These are phyloP conservation scores for Zapornia atra DNA, from an alignment of 2,113 vertebrate genomes.

Conservation along the genomic window DNA sequence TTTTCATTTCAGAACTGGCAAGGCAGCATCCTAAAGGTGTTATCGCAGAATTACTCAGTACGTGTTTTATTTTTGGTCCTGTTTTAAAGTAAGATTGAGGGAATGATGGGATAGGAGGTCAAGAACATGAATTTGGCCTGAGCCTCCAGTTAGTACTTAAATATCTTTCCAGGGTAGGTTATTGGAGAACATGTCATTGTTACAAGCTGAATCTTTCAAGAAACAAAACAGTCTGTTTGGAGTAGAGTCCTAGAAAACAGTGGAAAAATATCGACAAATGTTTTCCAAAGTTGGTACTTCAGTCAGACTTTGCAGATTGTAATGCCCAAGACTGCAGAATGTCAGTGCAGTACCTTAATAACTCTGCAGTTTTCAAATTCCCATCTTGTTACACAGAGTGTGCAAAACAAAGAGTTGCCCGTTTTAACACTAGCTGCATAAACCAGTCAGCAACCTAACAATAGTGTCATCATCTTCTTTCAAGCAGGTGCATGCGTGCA, in stretches of 20 bases:
- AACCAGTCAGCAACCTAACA: not conserved
- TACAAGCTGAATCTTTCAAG: not conserved
- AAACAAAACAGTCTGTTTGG: not conserved
- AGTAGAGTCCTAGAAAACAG: not conserved
- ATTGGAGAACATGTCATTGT: not conserved
- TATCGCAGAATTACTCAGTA: not conserved
- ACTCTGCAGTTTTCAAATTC: slow-evolving; percentile 8
- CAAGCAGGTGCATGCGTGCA: not conserved
- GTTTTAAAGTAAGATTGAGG: not conserved
- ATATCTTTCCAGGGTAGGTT: not conserved
- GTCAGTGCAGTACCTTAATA: not conserved
- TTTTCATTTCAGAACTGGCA: not conserved
- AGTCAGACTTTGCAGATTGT: not conserved
- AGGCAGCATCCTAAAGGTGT: not conserved
- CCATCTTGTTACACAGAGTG: not conserved
- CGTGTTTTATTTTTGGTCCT: not conserved
- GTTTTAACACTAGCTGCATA: not conserved
- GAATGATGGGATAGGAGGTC: not conserved
- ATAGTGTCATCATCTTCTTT: not conserved
- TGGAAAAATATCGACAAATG: not conserved
- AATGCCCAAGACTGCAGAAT: not conserved
- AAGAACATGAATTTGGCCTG: not conserved
- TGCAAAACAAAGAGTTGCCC: not conserved
- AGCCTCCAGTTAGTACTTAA: not conserved
- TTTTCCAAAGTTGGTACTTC: not conserved